These are phyloP conservation scores for Orthosia gothica DNA, from an alignment of 2,888 invertebrate genomes.

Conservation along the genomic window DNA sequence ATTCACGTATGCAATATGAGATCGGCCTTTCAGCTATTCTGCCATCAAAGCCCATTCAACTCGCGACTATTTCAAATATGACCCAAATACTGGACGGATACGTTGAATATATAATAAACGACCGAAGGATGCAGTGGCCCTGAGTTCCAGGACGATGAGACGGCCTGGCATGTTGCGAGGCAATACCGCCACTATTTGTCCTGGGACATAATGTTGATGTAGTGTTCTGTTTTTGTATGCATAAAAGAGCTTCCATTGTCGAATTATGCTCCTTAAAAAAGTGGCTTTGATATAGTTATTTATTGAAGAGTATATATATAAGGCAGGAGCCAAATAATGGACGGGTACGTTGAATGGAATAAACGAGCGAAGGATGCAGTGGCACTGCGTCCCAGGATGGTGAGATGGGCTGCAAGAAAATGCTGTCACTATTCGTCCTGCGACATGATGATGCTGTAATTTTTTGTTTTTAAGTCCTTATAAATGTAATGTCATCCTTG, in stretches of 20 bases:
- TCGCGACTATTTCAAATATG: slow-evolving; percentile 75
- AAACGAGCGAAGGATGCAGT: slow-evolving; percentile 43
- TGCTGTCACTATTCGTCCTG: slow-evolving; percentile 5
- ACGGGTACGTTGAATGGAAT: slow-evolving; percentile 64
- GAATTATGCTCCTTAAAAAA: background rate
- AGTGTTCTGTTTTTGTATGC: background rate
- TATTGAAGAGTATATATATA: too few relatives aligned
- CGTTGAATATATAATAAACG: slow-evolving; percentile 64
- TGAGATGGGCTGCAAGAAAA: slow-evolving; percentile 1
- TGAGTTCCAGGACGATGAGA: slow-evolving; percentile 41
- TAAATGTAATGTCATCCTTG: background rate
- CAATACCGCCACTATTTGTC: slow-evolving; percentile 20
- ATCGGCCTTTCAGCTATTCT: slow-evolving; percentile 60
- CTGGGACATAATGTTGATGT: background rate
- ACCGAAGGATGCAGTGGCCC: slow-evolving; percentile 28
- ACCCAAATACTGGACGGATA: slow-evolving; percentile 73
- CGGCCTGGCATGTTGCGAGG: slow-evolving; percentile 4
- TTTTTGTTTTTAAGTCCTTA: background rate
- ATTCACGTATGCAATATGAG: slow-evolving; percentile 57
- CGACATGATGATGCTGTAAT: background rate
- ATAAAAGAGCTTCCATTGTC: background rate
- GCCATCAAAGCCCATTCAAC: slow-evolving; percentile 73
- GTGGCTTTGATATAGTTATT: too few relatives aligned
- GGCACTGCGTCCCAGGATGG: slow-evolving; percentile 40
- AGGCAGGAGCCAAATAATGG: slow-evolving; percentile 72